phyloP scores from a whole-genome alignment of 2,113 vertebrate genomes.

The Morone saxatilis region DNA sequence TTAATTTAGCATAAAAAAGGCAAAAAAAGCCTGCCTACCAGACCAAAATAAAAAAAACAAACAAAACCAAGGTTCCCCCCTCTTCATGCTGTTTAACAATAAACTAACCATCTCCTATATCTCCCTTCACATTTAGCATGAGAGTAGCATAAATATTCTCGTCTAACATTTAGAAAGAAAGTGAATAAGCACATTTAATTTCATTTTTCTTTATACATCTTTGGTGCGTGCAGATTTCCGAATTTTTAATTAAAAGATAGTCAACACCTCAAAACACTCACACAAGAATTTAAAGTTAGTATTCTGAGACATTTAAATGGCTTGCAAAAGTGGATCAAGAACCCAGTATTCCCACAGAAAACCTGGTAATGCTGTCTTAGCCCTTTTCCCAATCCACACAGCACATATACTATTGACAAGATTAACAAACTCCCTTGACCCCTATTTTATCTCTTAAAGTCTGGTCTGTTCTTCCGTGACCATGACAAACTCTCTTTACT shows the following conservation, averaged over 20 bases:
- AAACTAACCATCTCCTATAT: background rate
- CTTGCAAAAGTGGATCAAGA: background rate
- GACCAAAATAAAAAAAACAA: too few species aligned
- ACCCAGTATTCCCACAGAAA: background rate
- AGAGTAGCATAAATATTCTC: background rate
- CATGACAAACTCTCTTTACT: conserved; percentile 51
- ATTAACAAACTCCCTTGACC: conserved; percentile 42
- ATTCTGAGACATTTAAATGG: conserved; percentile 5
- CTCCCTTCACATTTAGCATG: background rate
- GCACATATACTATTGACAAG: conserved; percentile 20
- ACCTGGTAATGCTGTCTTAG: conserved; percentile 3
- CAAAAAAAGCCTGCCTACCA: too few species aligned
- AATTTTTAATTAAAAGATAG: background rate
- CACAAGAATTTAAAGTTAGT: background rate
- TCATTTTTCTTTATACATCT: background rate
- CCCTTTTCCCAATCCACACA: conserved; percentile 27
- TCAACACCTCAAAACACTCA: background rate
- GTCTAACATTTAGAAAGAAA: background rate
- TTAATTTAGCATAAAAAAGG: too few species aligned
- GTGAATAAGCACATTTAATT: too few species aligned
- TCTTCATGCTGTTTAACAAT: background rate
- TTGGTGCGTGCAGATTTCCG: background rate
- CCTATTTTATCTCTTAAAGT: conserved; percentile 43
- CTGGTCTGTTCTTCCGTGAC: conserved; percentile 47
- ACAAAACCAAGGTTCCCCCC: background rate